Evolutionary conservation across 2,888 invertebrate species (phyloP), one percentile per base, ranked within the genome.

Genomic region (Pollenia angustigena): DNA sequence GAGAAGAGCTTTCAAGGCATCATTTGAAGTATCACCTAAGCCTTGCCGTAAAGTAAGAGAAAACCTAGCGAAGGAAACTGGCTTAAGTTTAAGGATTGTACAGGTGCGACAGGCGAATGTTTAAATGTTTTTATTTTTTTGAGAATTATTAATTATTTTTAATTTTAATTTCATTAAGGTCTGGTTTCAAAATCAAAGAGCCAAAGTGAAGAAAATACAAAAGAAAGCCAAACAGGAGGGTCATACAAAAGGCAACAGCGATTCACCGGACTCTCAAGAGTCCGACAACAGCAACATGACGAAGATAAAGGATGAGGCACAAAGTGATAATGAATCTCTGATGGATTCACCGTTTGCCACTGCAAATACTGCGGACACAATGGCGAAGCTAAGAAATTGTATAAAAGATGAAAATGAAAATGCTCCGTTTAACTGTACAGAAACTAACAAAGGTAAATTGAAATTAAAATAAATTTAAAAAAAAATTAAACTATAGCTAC

Each of bases 21-120:
- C 97, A 18, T 97, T 97, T 93, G 97, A 97, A 93, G 95, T 97
- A 89, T 97, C 97, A 90, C 96, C 97, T 23, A 97, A 97, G 91
- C 97, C 97, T 3, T 97, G 97, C 90, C 94, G 97, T 89, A 97
- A 97, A 94, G 96, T 97, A 58, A 94, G 97, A 79, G 97, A 97
- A 92, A 95, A 96, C 82, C 94, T 97, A 85, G 97, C 97, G 12
- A 97, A 97, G 91, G 97, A 97, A 92, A 97, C 97, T 0, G 97
- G 97, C 12, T 94, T 97, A 75, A 97, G 96, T 90, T 96, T 97
- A 54, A 94, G 97, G 89, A 97, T 97, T 87, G 97, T 97, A 14
- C 97, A 97, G 94, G 97, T 97, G 90, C 90, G 62, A 2, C n/a
- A 44, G 9, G 10, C 2, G 42, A 42, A 50, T 4, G 11, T 42